Base-by-base conservation (phyloP, 35 echinoderm and acorn worm genomes). In the Apostichopus japonicus region DNA sequence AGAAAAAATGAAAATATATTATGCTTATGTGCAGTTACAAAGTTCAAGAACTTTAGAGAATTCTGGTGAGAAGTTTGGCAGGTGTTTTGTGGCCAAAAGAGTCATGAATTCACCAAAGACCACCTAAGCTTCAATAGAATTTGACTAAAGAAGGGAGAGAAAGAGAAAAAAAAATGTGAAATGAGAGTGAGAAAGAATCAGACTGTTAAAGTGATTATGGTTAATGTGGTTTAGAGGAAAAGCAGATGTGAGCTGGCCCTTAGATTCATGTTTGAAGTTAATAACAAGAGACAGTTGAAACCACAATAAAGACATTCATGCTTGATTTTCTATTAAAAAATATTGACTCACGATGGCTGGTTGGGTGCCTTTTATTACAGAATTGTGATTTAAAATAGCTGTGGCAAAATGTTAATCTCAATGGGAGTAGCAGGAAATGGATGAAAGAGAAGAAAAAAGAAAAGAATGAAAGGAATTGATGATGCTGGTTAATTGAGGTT, bases 301-400 rank as follows among this genome's bases (percentile, higher is more conserved):
- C 79, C 79, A 52, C 79, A 54, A 17, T 8, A 55, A 83, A 83
- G n/a, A 54, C 79, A 83, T 83, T 83, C 79, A 83, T 83, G 79
- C 54, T 54, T 16, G 27, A 83, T 56, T 83, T 82, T 83, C 79
- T 67, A 17, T 67, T 67, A 83, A 56, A 83, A 83, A 3, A 44
- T 44, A 44, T 44, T 44, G 33, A 44, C 33, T 44, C 33, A 0
- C 1, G 51, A 83, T 83, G 44, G 79, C 51, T 11, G 63, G 19
- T 67, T 67, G 4, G 54, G 79, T 83, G 79, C 2, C 14, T 54
- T 83, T 67, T 67, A 67, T 67, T 67, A 54, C n/a, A 83, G 79
- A 54, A 83, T 53, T 83, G 79, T 54, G 79, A 54, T 83, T 52
- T 83, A 7, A 83, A 83, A 83, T 19, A 67, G 6, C 19, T 10